Percentiles rank a stretch among this genome's conserved stretches.
Conservation (phyloP, 2,113 vertebrate species). For the Corythaeola cristata region DNA sequence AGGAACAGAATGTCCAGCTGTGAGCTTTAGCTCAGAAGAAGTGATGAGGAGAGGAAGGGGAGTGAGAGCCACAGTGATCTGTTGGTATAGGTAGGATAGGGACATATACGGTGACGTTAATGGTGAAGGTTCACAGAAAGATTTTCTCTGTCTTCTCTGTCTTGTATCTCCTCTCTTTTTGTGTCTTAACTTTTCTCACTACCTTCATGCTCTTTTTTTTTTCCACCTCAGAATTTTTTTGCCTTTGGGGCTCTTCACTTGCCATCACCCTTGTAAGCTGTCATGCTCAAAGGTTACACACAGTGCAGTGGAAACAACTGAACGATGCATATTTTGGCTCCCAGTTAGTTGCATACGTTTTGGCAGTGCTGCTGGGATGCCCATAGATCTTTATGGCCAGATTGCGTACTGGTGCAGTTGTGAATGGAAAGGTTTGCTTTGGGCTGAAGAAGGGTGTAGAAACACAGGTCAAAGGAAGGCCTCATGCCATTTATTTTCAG, state of each 20-base stretch:
- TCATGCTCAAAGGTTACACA: neutral
- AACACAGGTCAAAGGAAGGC: neutral
- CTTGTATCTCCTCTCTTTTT: neutral
- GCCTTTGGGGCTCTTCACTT: neutral
- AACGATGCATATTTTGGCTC: neutral
- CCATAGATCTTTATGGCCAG: neutral
- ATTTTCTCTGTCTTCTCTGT: neutral
- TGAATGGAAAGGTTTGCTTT: neutral
- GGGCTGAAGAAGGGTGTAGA: neutral
- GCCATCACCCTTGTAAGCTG: neutral
- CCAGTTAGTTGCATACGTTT: fast-evolving
- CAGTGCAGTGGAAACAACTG: neutral
- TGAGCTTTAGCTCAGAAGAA: neutral
- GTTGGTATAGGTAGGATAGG: no score
- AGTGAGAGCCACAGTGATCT: neutral
- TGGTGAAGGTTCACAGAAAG: neutral
- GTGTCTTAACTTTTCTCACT: neutral
- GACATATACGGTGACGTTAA: fast-evolving
- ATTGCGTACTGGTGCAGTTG: neutral
- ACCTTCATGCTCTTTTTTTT: neutral
- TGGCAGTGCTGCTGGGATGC: neutral
- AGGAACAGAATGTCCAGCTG: neutral
- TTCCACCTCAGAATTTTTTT: neutral
- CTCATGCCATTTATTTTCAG: neutral
- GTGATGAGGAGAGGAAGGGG: neutral